Base-by-base conservation (phyloP, 2,113 vertebrate genomes). In the Oryctolagus cuniculus region DNA sequence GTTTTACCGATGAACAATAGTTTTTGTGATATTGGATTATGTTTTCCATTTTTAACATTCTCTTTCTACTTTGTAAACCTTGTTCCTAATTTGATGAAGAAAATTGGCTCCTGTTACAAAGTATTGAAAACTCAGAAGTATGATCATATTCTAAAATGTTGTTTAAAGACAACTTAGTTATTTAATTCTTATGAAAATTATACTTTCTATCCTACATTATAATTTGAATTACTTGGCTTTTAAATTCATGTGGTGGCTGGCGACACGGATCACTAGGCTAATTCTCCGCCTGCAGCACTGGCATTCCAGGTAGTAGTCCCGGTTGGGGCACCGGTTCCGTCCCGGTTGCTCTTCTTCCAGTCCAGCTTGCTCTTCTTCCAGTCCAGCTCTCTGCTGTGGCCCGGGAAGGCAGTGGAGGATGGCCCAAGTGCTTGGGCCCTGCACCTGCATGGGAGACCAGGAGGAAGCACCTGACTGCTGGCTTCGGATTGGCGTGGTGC, bases 101-200 rank as follows among this genome's bases (percentile, higher is more conserved):
- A 96, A 88, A 80, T 67, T 88, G 88, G 17, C 77, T 82, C 27
- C 74, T 77, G 7, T 79, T 93, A 88, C 34, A 75, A 61, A 58
- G 22, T 51, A 78, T 7, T 53, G 12, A 84, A 93, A 90, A 8
- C 5, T 84, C 29, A 86, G n/a, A 91, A 78, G 16, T 89, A 31
- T 61, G 61, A 83, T 69, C 15, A 44, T 79, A 63, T 86, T 94
- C 61, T 81, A 49, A 85, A 92, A 89, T 73, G 38, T 84, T 31
- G 4, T 90, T 90, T 88, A 96, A 95, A 84, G 58, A 55, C 91
- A 92, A 64, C 31, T 87, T 96, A 75, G 13, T 75, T 90, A 95
- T 94, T 94, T 55, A 95, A 9, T 12, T 84, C 24, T 44, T 87
- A 73, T 2, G 10, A 34, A 70, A 93, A 78, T 74, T 74, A 34